Evolutionary conservation across 2,113 vertebrate species (phyloP).

Genomic region (Numenius arquata): DNA sequence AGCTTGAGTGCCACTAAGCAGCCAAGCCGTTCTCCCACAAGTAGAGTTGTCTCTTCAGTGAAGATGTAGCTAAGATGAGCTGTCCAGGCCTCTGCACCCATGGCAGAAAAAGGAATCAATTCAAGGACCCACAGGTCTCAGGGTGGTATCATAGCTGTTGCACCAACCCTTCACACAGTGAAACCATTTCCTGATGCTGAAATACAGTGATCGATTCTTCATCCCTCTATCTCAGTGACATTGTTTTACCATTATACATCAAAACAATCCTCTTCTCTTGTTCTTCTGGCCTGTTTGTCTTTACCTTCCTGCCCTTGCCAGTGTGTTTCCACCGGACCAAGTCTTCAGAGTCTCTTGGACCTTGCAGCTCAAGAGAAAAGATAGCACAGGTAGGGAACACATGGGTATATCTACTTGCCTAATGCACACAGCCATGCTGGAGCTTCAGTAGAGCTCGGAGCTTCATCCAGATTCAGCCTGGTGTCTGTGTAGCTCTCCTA

Average conservation of each 20-base stretch:
- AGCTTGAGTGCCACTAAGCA: not conserved
- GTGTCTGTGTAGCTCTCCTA: not conserved
- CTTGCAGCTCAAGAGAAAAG: not conserved
- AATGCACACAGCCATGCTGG: accelerated
- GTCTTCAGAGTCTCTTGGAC: not conserved
- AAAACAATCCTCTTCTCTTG: not conserved
- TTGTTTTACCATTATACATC: not conserved
- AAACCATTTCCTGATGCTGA: not conserved
- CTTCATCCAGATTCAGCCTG: not conserved
- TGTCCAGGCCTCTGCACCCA: not conserved
- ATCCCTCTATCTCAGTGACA: not conserved
- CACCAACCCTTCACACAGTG: not conserved
- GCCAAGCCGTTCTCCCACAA: not conserved
- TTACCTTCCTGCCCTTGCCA: not conserved
- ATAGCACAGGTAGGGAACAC: not conserved
- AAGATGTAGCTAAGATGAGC: not conserved
- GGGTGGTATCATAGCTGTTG: not conserved
- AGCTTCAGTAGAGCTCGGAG: accelerated
- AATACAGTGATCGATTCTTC: not conserved
- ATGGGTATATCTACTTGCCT: not conserved
- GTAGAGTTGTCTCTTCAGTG: not conserved
- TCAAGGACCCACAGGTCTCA: not conserved
- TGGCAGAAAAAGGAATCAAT: not conserved
- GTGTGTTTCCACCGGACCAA: not conserved
- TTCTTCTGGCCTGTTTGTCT: not conserved